Evolutionary conservation across 2,113 vertebrate species (phyloP).

Genomic region (Megaleporinus macrocephalus): DNA sequence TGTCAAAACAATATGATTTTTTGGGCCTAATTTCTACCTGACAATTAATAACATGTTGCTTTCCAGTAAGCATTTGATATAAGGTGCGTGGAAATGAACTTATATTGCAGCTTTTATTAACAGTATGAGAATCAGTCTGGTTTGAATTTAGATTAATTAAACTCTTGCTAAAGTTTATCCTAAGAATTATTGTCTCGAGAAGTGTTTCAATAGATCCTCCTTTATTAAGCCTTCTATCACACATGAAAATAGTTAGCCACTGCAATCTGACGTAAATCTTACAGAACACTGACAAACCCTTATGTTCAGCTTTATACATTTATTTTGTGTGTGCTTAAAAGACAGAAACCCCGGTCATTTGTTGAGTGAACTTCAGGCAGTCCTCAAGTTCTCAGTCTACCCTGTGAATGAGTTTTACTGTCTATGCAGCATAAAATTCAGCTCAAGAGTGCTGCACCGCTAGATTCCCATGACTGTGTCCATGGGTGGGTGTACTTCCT

Average conservation of each 20-base stretch:
- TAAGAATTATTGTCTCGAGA: too few relatives aligned
- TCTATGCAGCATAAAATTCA: background rate
- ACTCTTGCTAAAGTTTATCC: too few relatives aligned
- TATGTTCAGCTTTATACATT: background rate
- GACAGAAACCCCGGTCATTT: background rate
- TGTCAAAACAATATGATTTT: too few relatives aligned
- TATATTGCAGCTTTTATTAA: too few relatives aligned
- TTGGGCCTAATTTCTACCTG: too few relatives aligned
- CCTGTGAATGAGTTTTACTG: conserved; percentile 1
- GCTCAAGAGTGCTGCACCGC: background rate
- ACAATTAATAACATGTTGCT: too few relatives aligned
- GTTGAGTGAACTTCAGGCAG: background rate
- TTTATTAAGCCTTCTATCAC: background rate
- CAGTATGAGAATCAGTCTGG: too few relatives aligned
- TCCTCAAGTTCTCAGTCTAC: background rate
- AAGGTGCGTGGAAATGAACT: too few relatives aligned
- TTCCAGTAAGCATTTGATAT: too few relatives aligned
- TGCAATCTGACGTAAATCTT: background rate
- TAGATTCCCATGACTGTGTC: background rate
- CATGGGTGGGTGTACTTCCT: background rate
- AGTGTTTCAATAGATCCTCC: too few relatives aligned
- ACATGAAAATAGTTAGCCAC: background rate
- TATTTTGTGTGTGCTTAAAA: background rate
- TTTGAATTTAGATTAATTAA: too few relatives aligned
- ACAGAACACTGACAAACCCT: background rate